Evolutionary conservation across 2,888 invertebrate genomes (phyloP).

Genomic region (Phytoseiulus persimilis): DNA sequence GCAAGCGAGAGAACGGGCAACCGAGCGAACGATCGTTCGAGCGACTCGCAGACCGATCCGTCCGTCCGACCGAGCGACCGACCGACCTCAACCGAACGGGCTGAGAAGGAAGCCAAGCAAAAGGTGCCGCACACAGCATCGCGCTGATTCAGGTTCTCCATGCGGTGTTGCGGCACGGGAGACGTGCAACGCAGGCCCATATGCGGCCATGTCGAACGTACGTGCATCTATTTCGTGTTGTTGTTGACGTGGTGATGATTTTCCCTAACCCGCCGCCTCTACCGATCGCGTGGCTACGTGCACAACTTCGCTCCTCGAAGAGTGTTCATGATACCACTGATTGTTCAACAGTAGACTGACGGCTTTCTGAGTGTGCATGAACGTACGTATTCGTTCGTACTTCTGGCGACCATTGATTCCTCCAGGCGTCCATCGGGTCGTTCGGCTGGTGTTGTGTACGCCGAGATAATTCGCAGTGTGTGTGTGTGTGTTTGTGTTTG

Average conservation of each 20-base stretch:
- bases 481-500: background rate
- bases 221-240: background rate
- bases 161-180: background rate
- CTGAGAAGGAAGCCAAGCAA: background rate
- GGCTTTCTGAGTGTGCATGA: background rate
- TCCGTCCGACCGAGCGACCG: background rate
- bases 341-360: background rate
- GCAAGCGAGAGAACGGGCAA: background rate
- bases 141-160: background rate
- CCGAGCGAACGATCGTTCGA: background rate
- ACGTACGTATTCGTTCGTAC: background rate
- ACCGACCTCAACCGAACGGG: background rate
- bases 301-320: background rate
- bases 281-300: background rate
- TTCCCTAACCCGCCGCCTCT: background rate
- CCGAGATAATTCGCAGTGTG: background rate
- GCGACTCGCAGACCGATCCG: background rate
- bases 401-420: background rate
- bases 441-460: background rate
- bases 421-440: background rate
- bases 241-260: background rate
- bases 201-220: conserved; percentile 5
- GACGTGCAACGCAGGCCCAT: background rate
- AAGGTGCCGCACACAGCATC: background rate
- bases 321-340: background rate